Conservation (phyloP, 2,888 invertebrate species). For the Steromphala cineraria region DNA sequence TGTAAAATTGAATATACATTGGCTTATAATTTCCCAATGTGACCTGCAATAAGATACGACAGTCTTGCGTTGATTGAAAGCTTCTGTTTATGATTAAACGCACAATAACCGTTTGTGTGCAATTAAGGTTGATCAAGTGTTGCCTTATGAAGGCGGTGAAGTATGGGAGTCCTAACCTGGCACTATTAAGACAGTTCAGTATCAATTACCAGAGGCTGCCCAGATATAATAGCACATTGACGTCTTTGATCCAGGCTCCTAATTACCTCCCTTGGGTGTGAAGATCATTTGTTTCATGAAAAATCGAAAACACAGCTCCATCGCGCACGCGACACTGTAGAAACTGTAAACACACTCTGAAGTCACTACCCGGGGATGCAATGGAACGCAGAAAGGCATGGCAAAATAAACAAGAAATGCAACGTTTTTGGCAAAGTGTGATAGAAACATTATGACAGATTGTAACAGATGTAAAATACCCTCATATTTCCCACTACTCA, state of each 20-base stretch:
- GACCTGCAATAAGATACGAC: no score
- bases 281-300: not conserved
- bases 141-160: no score
- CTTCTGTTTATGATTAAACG: no score
- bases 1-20: no score
- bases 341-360: not conserved
- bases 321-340: not conserved
- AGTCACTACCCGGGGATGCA: not conserved
- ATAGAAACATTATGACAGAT: not conserved
- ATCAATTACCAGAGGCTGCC: not conserved
- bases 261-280: not conserved
- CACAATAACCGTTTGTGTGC: no score
- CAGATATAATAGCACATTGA: not conserved
- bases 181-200: not conserved
- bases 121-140: no score
- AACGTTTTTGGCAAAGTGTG: not conserved
- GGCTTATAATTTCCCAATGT: no score
- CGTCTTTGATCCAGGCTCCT: not conserved
- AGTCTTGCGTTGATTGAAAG: no score
- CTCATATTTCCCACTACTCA: not conserved
- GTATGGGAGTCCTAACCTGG: no score
- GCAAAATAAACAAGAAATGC: not conserved
- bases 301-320: not conserved
- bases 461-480: not conserved
- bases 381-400: not conserved